phyloP scores from a whole-genome alignment of 2,113 vertebrate genomes.

The Halcyon senegalensis region DNA sequence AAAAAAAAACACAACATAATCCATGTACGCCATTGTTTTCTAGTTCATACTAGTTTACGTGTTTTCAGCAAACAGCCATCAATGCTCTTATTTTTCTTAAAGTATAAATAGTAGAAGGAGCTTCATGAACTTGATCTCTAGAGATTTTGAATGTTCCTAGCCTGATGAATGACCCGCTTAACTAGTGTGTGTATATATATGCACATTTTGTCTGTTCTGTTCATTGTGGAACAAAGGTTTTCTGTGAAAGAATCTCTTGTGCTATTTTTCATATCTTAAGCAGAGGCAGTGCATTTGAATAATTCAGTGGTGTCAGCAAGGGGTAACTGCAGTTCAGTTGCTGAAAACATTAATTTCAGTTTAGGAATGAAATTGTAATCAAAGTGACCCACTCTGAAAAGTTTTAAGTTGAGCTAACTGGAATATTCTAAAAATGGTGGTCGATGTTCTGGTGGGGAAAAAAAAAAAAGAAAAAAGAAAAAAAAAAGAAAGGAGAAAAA shows the following conservation, averaged over 20 bases:
- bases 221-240: neutral
- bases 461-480: neutral
- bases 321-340: neutral
- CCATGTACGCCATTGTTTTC: neutral
- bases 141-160: neutral
- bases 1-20: neutral
- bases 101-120: neutral
- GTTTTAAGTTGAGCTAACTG: neutral
- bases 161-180: neutral
- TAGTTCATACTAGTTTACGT: neutral
- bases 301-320: neutral
- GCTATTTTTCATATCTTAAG: neutral
- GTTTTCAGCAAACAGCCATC: neutral
- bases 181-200: neutral
- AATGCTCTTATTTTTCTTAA: neutral
- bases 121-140: neutral
- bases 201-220: neutral
- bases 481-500: too few species aligned
- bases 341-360: neutral
- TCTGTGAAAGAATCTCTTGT: neutral
- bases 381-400: neutral
- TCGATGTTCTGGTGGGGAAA: neutral
- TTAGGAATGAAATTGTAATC: neutral
- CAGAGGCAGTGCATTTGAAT: neutral
- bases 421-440: neutral